Evolutionary conservation across 2,888 invertebrate genomes (phyloP).

Genomic region (Melieria picta): DNA sequence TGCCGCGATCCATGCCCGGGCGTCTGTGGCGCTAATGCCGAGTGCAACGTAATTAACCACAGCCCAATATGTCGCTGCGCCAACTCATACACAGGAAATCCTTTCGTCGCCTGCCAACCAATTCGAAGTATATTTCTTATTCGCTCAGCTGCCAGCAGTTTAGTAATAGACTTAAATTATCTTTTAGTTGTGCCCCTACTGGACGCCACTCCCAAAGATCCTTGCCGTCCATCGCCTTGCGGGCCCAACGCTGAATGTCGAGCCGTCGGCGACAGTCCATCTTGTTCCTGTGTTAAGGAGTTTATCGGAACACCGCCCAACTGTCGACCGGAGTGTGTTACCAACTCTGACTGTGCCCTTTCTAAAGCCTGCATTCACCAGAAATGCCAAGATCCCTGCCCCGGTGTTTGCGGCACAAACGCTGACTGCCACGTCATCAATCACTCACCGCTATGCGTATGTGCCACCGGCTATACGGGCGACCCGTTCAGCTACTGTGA

Average conservation of each 20-base stretch:
- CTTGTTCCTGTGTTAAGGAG: slow-evolving; percentile 76
- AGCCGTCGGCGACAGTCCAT: slow-evolving; percentile 72
- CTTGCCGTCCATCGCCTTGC: slow-evolving; percentile 81
- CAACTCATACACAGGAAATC: slow-evolving; percentile 58
- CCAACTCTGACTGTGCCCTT: slow-evolving; percentile 79
- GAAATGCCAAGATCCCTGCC: slow-evolving; percentile 79
- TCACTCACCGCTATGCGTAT: slow-evolving; percentile 73
- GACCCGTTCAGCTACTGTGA: slow-evolving; percentile 68
- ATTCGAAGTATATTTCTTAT: slow-evolving; percentile 54
- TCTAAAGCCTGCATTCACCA: slow-evolving; percentile 79
- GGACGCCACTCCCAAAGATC: slow-evolving; percentile 63
- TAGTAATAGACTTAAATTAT: slow-evolving; percentile 15
- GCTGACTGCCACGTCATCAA: slow-evolving; percentile 71
- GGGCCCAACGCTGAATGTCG: slow-evolving; percentile 81
- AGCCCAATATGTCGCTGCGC: slow-evolving; percentile 81
- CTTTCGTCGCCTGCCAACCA: slow-evolving; percentile 68
- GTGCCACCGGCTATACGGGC: slow-evolving; percentile 69
- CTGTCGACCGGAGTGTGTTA: slow-evolving; percentile 82
- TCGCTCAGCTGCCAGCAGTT: slow-evolving; percentile 32
- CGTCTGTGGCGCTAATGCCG: slow-evolving; percentile 79
- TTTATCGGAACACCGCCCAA: slow-evolving; percentile 80
- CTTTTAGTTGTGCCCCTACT: slow-evolving; percentile 50
- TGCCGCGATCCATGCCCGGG: slow-evolving; percentile 81
- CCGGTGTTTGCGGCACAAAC: slow-evolving; percentile 73
- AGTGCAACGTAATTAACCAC: slow-evolving; percentile 80